Percentiles rank a stretch among this genome's conserved stretches.
phyloP scores from a whole-genome alignment of 2,797 vertebrate genomes.

The Takifugu rubripes region DNA sequence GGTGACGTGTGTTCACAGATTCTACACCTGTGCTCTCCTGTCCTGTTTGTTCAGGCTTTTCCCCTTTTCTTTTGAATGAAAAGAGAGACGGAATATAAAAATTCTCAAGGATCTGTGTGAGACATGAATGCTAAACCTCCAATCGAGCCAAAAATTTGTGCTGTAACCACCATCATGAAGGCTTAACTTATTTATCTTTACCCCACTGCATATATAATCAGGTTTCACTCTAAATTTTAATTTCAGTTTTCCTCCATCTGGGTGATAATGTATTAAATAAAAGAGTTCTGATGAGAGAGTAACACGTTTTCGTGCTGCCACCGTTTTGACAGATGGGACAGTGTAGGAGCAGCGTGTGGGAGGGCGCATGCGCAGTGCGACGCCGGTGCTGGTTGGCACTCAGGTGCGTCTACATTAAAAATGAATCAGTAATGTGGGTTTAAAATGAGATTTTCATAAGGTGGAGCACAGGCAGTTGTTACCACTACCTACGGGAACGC shows the following conservation, averaged over 20 bases:
- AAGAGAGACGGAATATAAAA: slow-evolving; percentile 36
- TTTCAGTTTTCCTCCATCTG: slow-evolving; percentile 16
- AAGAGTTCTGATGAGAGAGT: slow-evolving; percentile 7
- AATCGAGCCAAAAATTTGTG: too few species aligned
- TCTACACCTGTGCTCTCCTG: slow-evolving; percentile 44
- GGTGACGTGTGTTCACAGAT: slow-evolving; percentile 53
- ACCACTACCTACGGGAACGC: too few species aligned
- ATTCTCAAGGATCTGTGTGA: slow-evolving; percentile 42
- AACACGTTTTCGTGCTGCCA: slow-evolving; percentile 19
- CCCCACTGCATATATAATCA: slow-evolving; percentile 3
- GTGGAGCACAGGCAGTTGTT: too few species aligned
- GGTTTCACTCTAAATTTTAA: slow-evolving; percentile 8
- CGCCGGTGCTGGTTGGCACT: neutral
- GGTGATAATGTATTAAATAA: slow-evolving; percentile 17
- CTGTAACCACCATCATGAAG: neutral
- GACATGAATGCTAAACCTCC: slow-evolving; percentile 48
- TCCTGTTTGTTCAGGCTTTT: slow-evolving; percentile 59
- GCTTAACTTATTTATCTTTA: neutral
- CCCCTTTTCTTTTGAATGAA: slow-evolving; percentile 3
- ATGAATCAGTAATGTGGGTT: too few species aligned
- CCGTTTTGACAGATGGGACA: slow-evolving; percentile 34
- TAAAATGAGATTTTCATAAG: too few species aligned
- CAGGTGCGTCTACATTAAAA: too few species aligned
- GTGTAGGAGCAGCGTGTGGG: slow-evolving; percentile 36
- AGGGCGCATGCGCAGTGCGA: slow-evolving; percentile 5